Conservation (phyloP, 2,797 vertebrate genomes). For the Decapterus maruadsi region DNA sequence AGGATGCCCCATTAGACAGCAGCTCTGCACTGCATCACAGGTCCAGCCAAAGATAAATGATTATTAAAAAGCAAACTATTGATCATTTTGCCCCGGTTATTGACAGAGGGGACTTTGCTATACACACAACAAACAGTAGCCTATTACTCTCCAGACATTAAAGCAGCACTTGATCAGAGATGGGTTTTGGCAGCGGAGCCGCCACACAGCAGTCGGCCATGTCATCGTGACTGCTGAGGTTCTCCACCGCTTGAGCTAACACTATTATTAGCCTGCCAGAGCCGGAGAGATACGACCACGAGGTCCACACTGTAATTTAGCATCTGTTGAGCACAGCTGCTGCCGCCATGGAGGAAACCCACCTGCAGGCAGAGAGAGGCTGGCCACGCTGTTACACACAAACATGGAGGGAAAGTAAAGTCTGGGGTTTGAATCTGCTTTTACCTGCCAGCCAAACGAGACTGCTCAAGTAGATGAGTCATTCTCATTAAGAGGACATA, state of each 20-base stretch:
- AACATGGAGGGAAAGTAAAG: not conserved
- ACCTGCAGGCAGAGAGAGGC: constrained; percentile 56
- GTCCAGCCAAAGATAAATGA: not conserved
- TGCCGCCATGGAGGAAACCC: constrained; percentile 62
- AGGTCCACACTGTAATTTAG: constrained; percentile 82
- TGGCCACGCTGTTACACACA: not conserved
- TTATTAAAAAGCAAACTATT: not conserved
- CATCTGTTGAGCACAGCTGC: constrained; percentile 82
- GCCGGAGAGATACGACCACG: constrained; percentile 63
- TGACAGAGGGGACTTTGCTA: not conserved
- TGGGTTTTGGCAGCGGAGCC: constrained; percentile 31
- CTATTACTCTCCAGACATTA: constrained; percentile 15
- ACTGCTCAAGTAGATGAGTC: not conserved
- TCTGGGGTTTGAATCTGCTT: not conserved
- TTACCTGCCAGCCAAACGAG: not conserved
- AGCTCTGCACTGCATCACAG: too few relatives aligned
- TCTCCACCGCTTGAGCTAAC: constrained; percentile 53
- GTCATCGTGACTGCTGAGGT: constrained; percentile 59
- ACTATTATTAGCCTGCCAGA: constrained; percentile 81
- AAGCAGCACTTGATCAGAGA: constrained; percentile 39
- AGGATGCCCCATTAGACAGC: too few relatives aligned
- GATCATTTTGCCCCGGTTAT: not conserved
- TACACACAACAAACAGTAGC: constrained; percentile 7
- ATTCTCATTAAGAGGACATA: not conserved
- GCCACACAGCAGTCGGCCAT: constrained; percentile 34